Conservation (phyloP, 2,888 invertebrate species). For the Orthonevra nobilis region DNA sequence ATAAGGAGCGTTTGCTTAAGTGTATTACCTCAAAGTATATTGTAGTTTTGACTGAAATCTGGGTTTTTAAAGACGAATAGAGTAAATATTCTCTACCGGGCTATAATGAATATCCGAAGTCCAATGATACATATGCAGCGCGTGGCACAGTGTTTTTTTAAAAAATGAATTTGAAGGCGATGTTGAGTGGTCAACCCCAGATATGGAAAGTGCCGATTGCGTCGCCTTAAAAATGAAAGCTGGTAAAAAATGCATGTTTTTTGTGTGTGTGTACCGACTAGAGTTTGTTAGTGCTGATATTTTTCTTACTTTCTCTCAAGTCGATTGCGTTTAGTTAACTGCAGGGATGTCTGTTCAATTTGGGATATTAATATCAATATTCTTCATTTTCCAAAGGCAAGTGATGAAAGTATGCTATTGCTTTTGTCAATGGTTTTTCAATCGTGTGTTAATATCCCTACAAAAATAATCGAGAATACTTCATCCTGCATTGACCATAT, state of each 20-base stretch:
- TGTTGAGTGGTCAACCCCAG: neutral
- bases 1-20: too few relatives aligned
- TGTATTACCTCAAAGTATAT: too few relatives aligned
- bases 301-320: neutral
- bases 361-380: slow-evolving; percentile 4
- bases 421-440: neutral
- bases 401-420: neutral
- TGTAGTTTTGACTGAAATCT: too few relatives aligned
- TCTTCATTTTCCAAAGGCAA: neutral
- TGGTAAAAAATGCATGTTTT: neutral
- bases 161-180: too few relatives aligned
- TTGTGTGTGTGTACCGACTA: neutral
- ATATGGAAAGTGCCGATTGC: neutral
- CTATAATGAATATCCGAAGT: too few relatives aligned
- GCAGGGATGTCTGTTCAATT: neutral
- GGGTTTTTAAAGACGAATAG: too few relatives aligned
- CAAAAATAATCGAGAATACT: neutral
- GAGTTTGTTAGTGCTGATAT: neutral
- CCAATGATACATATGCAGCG: too few relatives aligned
- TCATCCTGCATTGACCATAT: neutral
- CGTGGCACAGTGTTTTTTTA: too few relatives aligned
- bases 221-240: neutral
- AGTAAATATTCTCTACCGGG: too few relatives aligned
- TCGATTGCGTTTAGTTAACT: neutral
- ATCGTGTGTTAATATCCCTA: neutral